A percentile compares a stretch with the other conserved stretches of the same genome.
These are phyloP conservation scores for Phymorhynchus buccinoides DNA, from an alignment of 1,140 invertebrate genomes.

Conservation along the genomic window DNA sequence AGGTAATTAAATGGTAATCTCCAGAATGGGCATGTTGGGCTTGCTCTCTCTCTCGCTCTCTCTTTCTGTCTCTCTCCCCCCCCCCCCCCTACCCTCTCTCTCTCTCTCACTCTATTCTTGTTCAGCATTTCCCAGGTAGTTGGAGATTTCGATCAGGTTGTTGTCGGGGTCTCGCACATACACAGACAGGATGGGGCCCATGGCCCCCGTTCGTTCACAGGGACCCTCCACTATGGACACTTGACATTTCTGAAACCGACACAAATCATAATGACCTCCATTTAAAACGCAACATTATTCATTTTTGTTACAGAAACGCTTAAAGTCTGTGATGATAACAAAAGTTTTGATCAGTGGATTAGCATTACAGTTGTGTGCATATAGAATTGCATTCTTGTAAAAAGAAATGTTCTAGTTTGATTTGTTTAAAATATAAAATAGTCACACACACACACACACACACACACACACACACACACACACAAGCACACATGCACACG, in stretches of 20 bases:
- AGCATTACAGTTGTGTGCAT: neutral
- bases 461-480: slow-evolving; percentile 10
- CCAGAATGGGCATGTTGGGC: too few species aligned
- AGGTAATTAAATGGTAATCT: too few species aligned
- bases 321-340: too few species aligned
- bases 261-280: neutral
- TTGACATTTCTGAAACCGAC: slow-evolving; percentile 49
- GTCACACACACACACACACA: neutral
- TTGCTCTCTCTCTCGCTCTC: too few species aligned
- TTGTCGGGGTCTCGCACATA: slow-evolving; percentile 70
- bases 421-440: too few species aligned
- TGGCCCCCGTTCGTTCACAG: slow-evolving; percentile 67
- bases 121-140: slow-evolving; percentile 45
- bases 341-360: too few species aligned
- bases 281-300: neutral
- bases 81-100: too few species aligned
- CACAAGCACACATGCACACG: neutral
- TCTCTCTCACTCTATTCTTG: too few species aligned
- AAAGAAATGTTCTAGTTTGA: too few species aligned
- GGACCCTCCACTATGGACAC: slow-evolving; percentile 66
- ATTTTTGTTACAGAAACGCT: neutral
- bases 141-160: slow-evolving; percentile 70
- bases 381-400: neutral
- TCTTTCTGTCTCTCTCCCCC: too few species aligned
- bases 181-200: slow-evolving; percentile 66